Percentiles rank a stretch among this genome's conserved stretches.
Conservation (phyloP, 2,888 invertebrate species). For the Caenorhabditis sp. region DNA sequence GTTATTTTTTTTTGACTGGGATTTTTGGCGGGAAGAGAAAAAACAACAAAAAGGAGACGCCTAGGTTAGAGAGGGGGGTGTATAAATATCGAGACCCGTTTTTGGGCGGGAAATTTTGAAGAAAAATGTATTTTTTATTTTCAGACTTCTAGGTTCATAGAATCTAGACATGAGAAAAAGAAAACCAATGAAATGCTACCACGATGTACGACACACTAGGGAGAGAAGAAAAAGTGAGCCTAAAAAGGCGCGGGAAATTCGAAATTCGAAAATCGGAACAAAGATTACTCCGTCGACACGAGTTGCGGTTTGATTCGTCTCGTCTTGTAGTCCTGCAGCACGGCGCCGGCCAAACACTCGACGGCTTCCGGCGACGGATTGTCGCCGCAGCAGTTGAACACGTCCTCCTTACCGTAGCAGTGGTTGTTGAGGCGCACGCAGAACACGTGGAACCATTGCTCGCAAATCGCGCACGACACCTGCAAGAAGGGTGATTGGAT, state of each 20-base stretch:
- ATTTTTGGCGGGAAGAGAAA: no score
- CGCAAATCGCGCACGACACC: slow-evolving; percentile 35
- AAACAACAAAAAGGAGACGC: background rate
- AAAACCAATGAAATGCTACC: slow-evolving; percentile 35
- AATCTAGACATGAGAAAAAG: background rate
- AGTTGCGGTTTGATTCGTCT: background rate
- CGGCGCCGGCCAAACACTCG: background rate
- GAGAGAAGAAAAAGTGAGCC: background rate
- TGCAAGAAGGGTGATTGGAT: background rate
- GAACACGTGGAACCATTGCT: slow-evolving; percentile 50
- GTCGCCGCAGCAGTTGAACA: slow-evolving; percentile 20
- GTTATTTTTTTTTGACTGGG: no score
- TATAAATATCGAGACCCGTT: no score
- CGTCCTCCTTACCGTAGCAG: background rate
- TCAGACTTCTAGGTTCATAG: no score
- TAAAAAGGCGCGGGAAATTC: background rate
- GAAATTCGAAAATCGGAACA: no score
- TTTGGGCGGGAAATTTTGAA: no score
- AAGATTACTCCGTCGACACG: no score
- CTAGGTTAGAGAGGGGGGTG: no score
- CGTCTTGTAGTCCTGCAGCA: background rate
- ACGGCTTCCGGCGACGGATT: background rate
- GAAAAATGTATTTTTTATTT: no score
- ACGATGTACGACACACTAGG: background rate
- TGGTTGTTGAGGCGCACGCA: slow-evolving; percentile 23